phyloP scores from a whole-genome alignment of 92 coral and sea anemone genomes.

The Phymanthus crucifer region DNA sequence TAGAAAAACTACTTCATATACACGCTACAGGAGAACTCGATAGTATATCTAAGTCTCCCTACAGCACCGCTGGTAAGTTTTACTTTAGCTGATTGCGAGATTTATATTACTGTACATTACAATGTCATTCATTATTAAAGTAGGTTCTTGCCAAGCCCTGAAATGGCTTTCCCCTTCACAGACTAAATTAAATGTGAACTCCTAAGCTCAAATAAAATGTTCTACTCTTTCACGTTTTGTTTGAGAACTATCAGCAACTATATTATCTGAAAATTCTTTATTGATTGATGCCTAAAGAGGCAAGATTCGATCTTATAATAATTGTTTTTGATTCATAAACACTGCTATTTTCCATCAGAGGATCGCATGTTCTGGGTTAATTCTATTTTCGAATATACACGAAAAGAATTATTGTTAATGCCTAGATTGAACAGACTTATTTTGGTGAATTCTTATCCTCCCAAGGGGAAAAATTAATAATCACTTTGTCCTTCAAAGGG shows the following conservation, averaged over 20 bases:
- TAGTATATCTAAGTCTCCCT: constrained; percentile 12
- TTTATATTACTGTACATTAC: constrained; percentile 18
- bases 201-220: constrained; percentile 11
- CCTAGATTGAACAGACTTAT: not conserved
- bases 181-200: not conserved
- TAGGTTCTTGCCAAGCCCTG: constrained; percentile 23
- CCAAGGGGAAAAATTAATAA: not conserved
- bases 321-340: not conserved
- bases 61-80: constrained; percentile 35
- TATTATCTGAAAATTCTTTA: not conserved
- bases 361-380: not conserved
- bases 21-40: constrained; percentile 37
- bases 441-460: not conserved
- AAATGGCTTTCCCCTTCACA: not conserved
- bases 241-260: not conserved
- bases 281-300: not conserved
- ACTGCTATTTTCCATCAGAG: not conserved
- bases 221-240: not conserved
- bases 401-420: not conserved
- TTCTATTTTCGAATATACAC: not conserved
- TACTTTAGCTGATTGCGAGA: not conserved
- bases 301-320: not conserved
- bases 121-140: constrained; percentile 31
- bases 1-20: constrained; percentile 48
- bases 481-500: not conserved